phyloP scores from a whole-genome alignment of 2,797 vertebrate genomes.

The Anas capensis region DNA sequence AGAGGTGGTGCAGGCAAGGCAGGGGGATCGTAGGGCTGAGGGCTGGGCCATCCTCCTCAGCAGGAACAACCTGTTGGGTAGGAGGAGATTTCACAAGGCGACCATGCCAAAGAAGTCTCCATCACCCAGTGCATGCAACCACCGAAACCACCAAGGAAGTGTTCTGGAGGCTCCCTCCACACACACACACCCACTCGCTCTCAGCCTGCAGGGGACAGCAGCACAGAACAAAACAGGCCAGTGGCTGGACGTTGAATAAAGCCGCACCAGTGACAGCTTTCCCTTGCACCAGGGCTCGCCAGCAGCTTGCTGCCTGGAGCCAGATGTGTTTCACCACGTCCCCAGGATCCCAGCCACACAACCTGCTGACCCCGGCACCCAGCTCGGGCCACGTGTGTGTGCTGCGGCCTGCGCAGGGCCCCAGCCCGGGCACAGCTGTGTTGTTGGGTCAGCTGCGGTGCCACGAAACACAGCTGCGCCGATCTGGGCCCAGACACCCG shows the following conservation, averaged over 20 bases:
- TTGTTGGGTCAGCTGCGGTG: conserved; percentile 26
- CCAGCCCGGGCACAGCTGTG: conserved; percentile 14
- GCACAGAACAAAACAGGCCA: neutral
- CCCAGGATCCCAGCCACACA: neutral
- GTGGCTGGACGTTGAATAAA: neutral
- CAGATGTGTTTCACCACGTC: neutral
- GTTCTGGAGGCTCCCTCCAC: neutral
- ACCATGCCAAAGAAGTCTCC: neutral
- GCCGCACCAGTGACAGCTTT: neutral
- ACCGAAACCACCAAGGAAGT: neutral
- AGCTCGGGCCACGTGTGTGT: accelerated
- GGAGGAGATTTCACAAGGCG: neutral
- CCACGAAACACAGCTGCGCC: conserved; percentile 46
- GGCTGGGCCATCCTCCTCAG: neutral
- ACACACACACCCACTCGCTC: neutral
- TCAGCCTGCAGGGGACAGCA: neutral
- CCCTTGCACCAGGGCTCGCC: neutral
- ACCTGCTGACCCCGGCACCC: neutral
- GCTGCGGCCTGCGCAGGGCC: neutral
- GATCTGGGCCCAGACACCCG: neutral
- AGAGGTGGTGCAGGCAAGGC: neutral
- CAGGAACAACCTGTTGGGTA: neutral
- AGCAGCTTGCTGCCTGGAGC: neutral
- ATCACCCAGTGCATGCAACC: neutral
- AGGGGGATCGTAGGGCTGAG: neutral